Conservation (phyloP, 2,113 vertebrate species). For the Sceloporus tristichus region DNA sequence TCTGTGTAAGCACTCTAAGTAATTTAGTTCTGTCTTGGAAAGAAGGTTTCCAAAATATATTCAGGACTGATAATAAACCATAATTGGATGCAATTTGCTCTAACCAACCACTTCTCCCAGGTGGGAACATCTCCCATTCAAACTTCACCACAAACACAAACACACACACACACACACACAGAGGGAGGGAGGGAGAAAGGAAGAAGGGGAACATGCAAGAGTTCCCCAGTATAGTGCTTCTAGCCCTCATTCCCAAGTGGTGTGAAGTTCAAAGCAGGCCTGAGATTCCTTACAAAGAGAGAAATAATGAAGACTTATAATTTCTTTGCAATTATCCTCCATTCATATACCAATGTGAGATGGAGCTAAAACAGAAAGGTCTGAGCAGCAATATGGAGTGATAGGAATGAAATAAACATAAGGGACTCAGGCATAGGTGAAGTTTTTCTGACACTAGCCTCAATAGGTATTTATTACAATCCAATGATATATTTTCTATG, state of each 20-base stretch:
- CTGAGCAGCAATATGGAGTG: neutral
- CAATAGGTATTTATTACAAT: neutral
- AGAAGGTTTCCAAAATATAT: conserved; percentile 55
- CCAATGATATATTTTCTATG: neutral
- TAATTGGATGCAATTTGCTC: conserved; percentile 51
- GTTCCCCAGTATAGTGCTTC: neutral
- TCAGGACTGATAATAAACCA: conserved; percentile 59
- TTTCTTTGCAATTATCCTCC: neutral
- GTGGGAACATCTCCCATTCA: conserved; percentile 31
- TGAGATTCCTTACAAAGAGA: conserved; percentile 17
- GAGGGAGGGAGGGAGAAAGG: neutral
- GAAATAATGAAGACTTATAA: neutral
- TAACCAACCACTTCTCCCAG: conserved; percentile 39
- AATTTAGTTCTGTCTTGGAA: conserved; percentile 71
- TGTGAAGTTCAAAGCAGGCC: conserved; percentile 1
- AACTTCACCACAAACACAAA: neutral
- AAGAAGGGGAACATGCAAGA: neutral
- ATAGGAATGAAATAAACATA: neutral
- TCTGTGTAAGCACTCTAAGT: conserved; percentile 66
- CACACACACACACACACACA: neutral
- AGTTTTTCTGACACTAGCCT: neutral
- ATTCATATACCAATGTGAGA: conserved; percentile 28
- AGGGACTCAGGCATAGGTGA: neutral
- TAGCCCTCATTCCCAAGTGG: neutral
- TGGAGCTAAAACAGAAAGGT: neutral